phyloP scores from a whole-genome alignment of 2,888 invertebrate genomes.

The Stenodema calcarata region DNA sequence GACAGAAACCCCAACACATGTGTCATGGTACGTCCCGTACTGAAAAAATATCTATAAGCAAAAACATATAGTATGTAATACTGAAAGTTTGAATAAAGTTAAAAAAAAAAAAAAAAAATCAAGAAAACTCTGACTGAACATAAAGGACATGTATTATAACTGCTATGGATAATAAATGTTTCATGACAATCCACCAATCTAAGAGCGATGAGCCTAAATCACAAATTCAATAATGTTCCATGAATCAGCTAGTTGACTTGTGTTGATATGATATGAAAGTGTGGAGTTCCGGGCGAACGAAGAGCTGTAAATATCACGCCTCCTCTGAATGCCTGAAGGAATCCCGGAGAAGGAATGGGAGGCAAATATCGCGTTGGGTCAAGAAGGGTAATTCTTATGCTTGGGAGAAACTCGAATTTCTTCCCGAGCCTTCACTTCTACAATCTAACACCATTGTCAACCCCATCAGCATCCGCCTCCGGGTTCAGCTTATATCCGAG shows the following conservation, averaged over 20 bases:
- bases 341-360: neutral
- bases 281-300: neutral
- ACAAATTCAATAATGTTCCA: neutral
- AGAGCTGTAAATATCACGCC: neutral
- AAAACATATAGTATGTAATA: too few species aligned
- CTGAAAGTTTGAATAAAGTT: too few species aligned
- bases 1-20: too few species aligned
- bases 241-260: neutral
- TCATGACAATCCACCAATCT: too few species aligned
- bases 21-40: too few species aligned
- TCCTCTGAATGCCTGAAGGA: neutral
- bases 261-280: neutral
- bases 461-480: neutral
- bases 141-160: too few species aligned
- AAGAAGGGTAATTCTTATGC: neutral
- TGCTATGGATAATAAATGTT: too few species aligned
- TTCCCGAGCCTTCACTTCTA: neutral
- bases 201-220: neutral
- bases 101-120: too few species aligned
- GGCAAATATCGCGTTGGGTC: neutral
- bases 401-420: neutral
- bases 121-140: too few species aligned
- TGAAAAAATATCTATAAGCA: too few species aligned
- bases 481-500: neutral
- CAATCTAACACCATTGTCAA: neutral